Evolutionary conservation across 2,888 invertebrate genomes (phyloP).

Genomic region (Leptopilina myrica): DNA sequence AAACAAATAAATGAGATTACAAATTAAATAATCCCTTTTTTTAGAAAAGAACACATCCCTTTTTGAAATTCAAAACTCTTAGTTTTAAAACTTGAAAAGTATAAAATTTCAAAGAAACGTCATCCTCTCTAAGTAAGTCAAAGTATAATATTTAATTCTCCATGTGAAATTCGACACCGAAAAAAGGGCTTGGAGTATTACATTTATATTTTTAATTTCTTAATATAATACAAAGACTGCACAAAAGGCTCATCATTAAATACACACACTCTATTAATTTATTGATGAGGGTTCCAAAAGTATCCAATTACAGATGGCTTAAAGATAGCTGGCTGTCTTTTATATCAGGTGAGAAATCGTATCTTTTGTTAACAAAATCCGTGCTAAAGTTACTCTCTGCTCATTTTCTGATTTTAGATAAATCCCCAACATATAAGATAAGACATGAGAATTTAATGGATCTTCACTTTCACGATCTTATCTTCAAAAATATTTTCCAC

Average conservation of each 20-base stretch:
- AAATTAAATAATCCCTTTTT: no score
- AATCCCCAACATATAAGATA: background rate
- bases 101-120: no score
- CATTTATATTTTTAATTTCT: no score
- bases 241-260: background rate
- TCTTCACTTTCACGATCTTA: background rate
- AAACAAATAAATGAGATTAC: no score
- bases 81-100: no score
- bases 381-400: background rate
- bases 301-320: background rate
- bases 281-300: background rate
- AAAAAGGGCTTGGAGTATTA: no score
- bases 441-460: constrained; percentile 7
- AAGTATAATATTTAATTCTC: no score
- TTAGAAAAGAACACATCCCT: background rate
- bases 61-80: background rate
- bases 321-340: background rate
- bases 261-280: background rate
- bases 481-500: background rate
- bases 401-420: constrained; percentile 2
- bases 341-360: background rate
- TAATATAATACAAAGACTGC: no score
- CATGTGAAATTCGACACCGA: no score
- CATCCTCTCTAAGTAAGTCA: no score
- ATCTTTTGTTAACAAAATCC: background rate